These are phyloP conservation scores for Hecatera dysodea DNA, from an alignment of 2,888 invertebrate species.

Conservation along the genomic window DNA sequence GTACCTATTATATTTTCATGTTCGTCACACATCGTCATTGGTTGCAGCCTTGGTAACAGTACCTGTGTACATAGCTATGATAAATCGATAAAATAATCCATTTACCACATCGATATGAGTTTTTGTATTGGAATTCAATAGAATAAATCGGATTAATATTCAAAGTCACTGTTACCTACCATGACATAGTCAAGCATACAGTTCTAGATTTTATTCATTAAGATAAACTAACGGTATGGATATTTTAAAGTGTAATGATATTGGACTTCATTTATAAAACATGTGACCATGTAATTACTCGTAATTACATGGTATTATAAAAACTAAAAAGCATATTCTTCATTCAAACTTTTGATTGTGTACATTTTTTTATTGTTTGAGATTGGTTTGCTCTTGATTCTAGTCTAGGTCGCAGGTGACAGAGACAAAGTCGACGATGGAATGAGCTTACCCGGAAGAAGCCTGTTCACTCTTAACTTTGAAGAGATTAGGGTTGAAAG, in stretches of 20 bases:
- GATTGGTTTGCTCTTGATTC: too few relatives aligned
- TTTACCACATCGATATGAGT: neutral
- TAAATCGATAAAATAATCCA: constrained; percentile 13
- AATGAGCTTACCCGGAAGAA: too few relatives aligned
- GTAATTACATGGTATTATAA: too few relatives aligned
- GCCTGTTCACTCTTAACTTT: too few relatives aligned
- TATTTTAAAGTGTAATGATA: neutral
- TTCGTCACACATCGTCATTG: constrained; percentile 15
- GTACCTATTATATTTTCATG: neutral
- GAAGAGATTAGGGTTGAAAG: too few relatives aligned
- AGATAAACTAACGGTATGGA: neutral
- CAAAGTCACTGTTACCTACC: constrained; percentile 19
- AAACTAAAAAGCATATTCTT: too few relatives aligned
- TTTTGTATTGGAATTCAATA: constrained; percentile 12
- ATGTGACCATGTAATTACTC: too few relatives aligned
- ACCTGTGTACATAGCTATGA: neutral
- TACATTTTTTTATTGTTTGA: too few relatives aligned
- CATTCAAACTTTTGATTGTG: too few relatives aligned
- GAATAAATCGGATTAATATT: neutral
- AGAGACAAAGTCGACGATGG: too few relatives aligned
- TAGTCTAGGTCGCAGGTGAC: too few relatives aligned
- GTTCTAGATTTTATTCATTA: constrained; percentile 3
- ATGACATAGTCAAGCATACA: neutral
- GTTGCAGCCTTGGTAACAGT: neutral
- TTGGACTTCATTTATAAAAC: neutral